Base-by-base conservation (phyloP, 2,888 invertebrate genomes). In the Boloria euphrosyne region DNA sequence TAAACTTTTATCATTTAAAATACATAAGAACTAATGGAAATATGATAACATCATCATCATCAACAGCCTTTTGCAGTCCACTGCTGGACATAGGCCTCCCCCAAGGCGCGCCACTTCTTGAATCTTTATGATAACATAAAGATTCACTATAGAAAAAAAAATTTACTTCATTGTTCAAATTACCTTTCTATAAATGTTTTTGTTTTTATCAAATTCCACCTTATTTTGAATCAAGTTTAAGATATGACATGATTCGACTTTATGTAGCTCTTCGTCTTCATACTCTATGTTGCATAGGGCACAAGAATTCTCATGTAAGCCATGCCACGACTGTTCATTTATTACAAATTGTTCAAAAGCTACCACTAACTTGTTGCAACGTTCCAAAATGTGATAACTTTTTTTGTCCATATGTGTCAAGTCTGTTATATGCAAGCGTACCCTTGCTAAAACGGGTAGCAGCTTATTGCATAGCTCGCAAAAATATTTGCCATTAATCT, bases 401-500 rank as follows among this genome's bases (percentile, higher is more conserved):
- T 80, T 85, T 46, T 77, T 82, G 3, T 73, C 69, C 0, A 68
- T 67, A 52, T 89, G 89, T 2, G 55, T 54, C 2, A 70, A 67
- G 46, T 86, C 85, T 10, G 66, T 57, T 0, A 86, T 60, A 46
- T 89, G 89, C 10, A 86, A 50, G 4, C 76, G 75, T 0, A 86
- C 81, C 71, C 83, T 83, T 1, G 79, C 71, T 0, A 77, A 71
- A 2, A 82, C 83, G 1, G 77, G 60, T 7, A 89, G 66, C 4
- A 87, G 59, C 0, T 75, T 47, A 59, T 84, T 81, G 74, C 89
- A 89, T 58, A 76, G 78, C 59, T 83, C 83, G 58, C 89, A 89
- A 71, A 76, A 87, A 68, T 89, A 89, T 13, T 84, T 83, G 3
- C 74, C 73, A 67, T 81, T 82, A 13, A 87, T 81, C 89, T 89